Base-by-base conservation (phyloP, 2,113 vertebrate genomes). In the Rafetus swinhoei region DNA sequence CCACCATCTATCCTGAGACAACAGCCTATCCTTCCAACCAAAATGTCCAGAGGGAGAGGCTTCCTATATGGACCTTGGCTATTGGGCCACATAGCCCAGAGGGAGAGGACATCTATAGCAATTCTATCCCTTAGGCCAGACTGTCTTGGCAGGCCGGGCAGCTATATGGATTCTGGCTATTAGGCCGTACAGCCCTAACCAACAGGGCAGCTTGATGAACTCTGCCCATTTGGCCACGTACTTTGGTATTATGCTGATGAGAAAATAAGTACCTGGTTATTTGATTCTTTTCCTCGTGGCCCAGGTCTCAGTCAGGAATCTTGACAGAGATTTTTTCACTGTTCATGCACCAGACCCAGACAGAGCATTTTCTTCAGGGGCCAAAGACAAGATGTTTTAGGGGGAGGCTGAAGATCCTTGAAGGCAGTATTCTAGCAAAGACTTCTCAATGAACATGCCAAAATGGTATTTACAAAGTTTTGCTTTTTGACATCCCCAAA, bases 301-400 rank as follows among this genome's bases (percentile, higher is more conserved):
- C 56, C 60, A 86, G 94, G 18, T 45, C 45, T 45, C 45, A 45
- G 45, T 45, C 45, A 45, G 45, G 93, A 94, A 95, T 25, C 55
- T 92, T 6, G 0, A 1, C 50, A 60, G 39, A 83, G n/a, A 86
- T 93, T 93, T 72, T 88, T 95, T 32, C 4, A 7, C 52, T 5
- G 60, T 15, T 94, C 90, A 91, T 77, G 81, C 85, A 95, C 86
- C 82, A 95, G 92, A 54, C 27, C 62, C 79, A 11, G 12, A 10
- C 54, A 45, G 52, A 91, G 27, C 9, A 27, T 72, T 91, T 93
- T 81, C 19, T n/a, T 53, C 14, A 53, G 29, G 16, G 53, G 85
- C 50, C 32, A 85, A 94, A 88, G 11, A 69, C 29, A 79, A 92
- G 22, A 45, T 45, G 39, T 32, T 81, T 4, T 56, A 86, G 65